Base-by-base conservation (phyloP, 2,888 invertebrate species). In the Myathropa florea region DNA sequence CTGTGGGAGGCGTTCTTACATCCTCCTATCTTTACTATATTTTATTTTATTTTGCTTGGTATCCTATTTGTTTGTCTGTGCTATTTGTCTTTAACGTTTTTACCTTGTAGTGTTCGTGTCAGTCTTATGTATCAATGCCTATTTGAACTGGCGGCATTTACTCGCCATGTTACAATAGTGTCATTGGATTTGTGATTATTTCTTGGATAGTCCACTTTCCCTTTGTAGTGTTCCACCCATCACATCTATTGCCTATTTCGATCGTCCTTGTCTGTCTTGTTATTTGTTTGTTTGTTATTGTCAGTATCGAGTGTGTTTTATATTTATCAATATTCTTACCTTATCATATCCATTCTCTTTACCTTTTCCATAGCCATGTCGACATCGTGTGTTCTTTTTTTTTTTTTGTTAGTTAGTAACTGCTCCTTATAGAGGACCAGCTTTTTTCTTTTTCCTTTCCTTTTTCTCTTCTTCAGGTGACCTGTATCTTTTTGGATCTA, bases 131-230 rank as follows among this genome's bases (percentile, higher is more conserved):
- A 28, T 24, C 26, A 60, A 60, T 60, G 60, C 60, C 26, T 60
- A 60, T 60, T 60, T 24, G 60, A 23, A 21, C 18, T 55, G 55
- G 23, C 55, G 9, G n/a, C n/a, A n/a, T n/a, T 55, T 21, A 2
- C 23, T 60, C 60, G 26, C 60, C 60, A 60, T 60, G 60, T 60
- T 60, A 26, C 60, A 60, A 12, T 60, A 60, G 60, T 28, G 60
- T 60, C 60, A 10, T 60, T 6, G 60, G 24, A 60, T 28, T 60
- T 60, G 60, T 60, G 60, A 60, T 14, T n/a, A 60, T 60, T 60
- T 60, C 24, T 28, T 60, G 60, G 14, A 26, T 26, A 26, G 4
- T 55, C 55, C 14, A 55, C 55, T 55, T 14, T n/a, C n/a, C n/a
- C n/a, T n/a, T n/a, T 60, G 4, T 24, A 4, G 28, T 28, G 28